phyloP scores from a whole-genome alignment of 2,888 invertebrate species.

The Anagyrus pseudococci region DNA sequence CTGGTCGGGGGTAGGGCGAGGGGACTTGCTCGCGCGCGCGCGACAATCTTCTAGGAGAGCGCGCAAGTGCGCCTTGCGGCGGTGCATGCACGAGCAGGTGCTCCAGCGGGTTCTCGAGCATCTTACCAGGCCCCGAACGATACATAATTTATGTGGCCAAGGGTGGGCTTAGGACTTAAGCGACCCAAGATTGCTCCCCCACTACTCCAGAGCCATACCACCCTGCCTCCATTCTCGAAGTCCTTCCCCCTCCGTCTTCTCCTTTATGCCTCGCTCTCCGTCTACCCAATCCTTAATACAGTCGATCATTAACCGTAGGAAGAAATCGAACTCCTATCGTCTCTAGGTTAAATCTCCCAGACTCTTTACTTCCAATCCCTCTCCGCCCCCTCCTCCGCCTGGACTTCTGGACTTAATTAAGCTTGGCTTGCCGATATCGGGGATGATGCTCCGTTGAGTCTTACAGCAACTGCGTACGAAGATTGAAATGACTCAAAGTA shows the following conservation, averaged over 20 bases:
- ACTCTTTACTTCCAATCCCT: too few relatives aligned
- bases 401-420: background rate
- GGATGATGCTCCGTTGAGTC: too few relatives aligned
- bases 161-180: conserved; percentile 59
- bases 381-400: background rate
- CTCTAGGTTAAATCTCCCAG: too few relatives aligned
- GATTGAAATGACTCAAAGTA: too few relatives aligned
- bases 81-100: conserved; percentile 59
- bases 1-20: too few relatives aligned
- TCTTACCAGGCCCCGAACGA: conserved; percentile 58
- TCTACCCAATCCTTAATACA: conserved; percentile 14
- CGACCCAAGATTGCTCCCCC: conserved; percentile 26
- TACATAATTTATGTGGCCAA: conserved; percentile 62
- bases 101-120: conserved; percentile 59
- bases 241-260: background rate
- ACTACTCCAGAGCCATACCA: too few relatives aligned
- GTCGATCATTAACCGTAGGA: conserved; percentile 31
- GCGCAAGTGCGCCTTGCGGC: conserved; percentile 21
- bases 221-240: too few relatives aligned
- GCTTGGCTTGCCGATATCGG: background rate
- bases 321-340: conserved; percentile 35
- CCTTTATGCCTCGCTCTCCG: too few relatives aligned
- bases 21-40: too few relatives aligned
- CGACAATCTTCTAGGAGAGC: conserved; percentile 1
- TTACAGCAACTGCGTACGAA: too few relatives aligned